These are phyloP conservation scores for Odontesthes bonariensis DNA, from an alignment of 2,113 vertebrate species.

Conservation along the genomic window DNA sequence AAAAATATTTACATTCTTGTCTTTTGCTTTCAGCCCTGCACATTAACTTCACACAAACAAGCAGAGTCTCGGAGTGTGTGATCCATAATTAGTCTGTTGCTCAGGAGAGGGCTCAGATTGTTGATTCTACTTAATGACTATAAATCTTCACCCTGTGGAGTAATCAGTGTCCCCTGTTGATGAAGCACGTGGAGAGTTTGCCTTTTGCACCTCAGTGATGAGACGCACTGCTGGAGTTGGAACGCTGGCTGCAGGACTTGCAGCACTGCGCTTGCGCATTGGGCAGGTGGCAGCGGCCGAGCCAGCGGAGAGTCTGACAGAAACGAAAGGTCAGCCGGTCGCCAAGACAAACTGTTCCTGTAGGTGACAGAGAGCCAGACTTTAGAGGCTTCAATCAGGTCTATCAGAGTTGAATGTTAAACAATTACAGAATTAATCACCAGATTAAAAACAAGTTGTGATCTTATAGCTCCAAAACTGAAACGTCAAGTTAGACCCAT, in stretches of 20 bases:
- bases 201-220: conserved; percentile 70
- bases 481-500: too few relatives aligned
- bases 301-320: conserved; percentile 88
- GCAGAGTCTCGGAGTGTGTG: not conserved
- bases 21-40: conserved; percentile 3
- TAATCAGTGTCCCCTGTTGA: not conserved
- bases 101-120: conserved; percentile 28
- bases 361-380: conserved; percentile 7
- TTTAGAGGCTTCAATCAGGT: not conserved
- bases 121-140: not conserved
- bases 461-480: too few relatives aligned
- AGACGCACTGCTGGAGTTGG: conserved; percentile 67
- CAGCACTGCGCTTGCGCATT: conserved; percentile 89
- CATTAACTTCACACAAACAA: conserved; percentile 10
- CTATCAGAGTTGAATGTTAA: not conserved
- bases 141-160: not conserved
- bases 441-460: too few relatives aligned
- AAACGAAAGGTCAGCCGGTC: conserved; percentile 87
- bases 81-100: conserved; percentile 4
- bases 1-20: conserved; percentile 62
- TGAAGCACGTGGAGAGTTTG: conserved; percentile 2
- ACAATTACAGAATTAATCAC: conserved; percentile 2
- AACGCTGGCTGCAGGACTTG: conserved; percentile 81
- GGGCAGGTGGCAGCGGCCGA: conserved; percentile 87
- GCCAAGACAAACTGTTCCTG: conserved; percentile 82